phyloP scores from a whole-genome alignment of 2,888 invertebrate genomes.

The Volucella bombylans region DNA sequence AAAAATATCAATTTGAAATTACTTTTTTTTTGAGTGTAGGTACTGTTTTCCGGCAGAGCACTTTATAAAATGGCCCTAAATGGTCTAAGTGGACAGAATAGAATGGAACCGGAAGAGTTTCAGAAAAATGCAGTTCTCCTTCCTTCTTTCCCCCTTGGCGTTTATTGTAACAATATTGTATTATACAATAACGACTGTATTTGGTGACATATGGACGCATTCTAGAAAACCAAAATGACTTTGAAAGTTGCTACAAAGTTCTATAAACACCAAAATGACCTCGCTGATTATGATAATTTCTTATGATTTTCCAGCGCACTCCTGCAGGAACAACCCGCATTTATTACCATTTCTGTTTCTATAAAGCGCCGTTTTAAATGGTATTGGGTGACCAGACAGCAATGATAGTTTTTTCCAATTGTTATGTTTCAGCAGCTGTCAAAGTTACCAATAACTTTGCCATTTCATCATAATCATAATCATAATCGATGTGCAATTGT shows the following conservation, averaged over 20 bases:
- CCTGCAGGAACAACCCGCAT: slow-evolving; percentile 41
- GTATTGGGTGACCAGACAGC: too few relatives aligned
- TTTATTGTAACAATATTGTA: slow-evolving; percentile 80
- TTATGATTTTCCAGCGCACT: slow-evolving; percentile 47
- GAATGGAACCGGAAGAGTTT: too few relatives aligned
- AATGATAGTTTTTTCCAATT: too few relatives aligned
- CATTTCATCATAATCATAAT: too few relatives aligned
- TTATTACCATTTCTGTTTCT: neutral
- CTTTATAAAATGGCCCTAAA: too few relatives aligned
- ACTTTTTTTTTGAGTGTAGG: too few relatives aligned
- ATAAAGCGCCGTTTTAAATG: too few relatives aligned
- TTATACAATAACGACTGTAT: slow-evolving; percentile 79
- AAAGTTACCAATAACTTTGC: too few relatives aligned
- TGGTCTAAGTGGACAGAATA: neutral
- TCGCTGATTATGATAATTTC: slow-evolving; percentile 43
- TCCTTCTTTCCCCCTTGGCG: slow-evolving; percentile 7
- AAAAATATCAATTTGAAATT: too few relatives aligned
- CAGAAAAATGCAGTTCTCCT: slow-evolving; percentile 64
- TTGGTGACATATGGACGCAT: slow-evolving; percentile 79
- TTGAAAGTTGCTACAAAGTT: slow-evolving; percentile 40
- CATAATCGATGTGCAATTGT: too few relatives aligned
- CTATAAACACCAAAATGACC: slow-evolving; percentile 77
- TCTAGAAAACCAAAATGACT: slow-evolving; percentile 79
- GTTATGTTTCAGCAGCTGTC: too few relatives aligned
- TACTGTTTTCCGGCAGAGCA: neutral